Evolutionary conservation across 2,888 invertebrate genomes (phyloP), one percentile per base, ranked within the genome.

Genomic region (Doris montereyensis): DNA sequence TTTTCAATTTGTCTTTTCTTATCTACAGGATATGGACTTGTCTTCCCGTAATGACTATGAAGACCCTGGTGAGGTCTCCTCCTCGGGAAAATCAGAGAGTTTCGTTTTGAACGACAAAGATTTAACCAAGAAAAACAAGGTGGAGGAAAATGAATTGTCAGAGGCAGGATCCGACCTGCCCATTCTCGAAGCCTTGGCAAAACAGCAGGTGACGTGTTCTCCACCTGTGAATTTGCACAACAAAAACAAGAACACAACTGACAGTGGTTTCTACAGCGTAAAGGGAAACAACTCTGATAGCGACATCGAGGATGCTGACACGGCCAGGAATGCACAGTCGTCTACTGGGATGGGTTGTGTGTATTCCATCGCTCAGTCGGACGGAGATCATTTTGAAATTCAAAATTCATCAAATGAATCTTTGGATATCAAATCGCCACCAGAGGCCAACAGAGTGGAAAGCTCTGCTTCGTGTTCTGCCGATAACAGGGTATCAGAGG

Each of bases 231-330:
- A 41, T 41, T 78, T 68, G 13, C 76, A 67, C 65, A 79, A 77
- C 26, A 77, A 78, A n/a, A 68, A 80, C 41, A 83, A 81, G 41
- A 74, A 81, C 57, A 83, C 83, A 24, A 82, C 82, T 26, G 83
- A 83, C 72, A 83, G 83, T 71, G 83, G 83, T 1, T 83, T 82
- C 68, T 81, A 82, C 78, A 83, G 83, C 72, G 83, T 81, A 21
- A 79, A 81, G 74, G 82, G 82, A 67, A 68, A 62, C 24, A 83
- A 82, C 73, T 83, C 83, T 26, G 83, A 83, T 79, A 81, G 81
- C 41, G 82, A 83, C 68, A 81, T 79, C 35, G 81, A 81, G 13
- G 78, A 79, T 67, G 82, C 74, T 17, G 58, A 81, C n/a, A 81
- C 74, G 34, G 72, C 73, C 30, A 70, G 76, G 35, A 67, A 70